A percentile compares a stretch with the other conserved stretches of the same genome.
Conservation (phyloP, 2,888 invertebrate genomes). For the Formica aserva region DNA sequence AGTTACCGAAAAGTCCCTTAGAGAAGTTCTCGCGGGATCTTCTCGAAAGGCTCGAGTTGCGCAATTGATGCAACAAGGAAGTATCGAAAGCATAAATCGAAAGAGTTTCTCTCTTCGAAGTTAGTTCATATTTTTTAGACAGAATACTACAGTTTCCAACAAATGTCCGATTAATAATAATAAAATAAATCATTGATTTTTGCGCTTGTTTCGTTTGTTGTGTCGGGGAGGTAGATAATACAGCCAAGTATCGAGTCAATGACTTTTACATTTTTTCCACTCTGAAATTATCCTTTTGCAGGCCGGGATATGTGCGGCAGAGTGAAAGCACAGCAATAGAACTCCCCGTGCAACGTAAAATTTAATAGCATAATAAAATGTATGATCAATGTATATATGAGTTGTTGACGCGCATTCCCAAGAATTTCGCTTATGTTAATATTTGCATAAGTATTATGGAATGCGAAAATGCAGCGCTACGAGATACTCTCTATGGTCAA, state of each 20-base stretch:
- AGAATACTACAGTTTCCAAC: background rate
- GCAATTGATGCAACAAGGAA: background rate
- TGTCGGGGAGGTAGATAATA: too few species aligned
- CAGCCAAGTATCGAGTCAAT: background rate
- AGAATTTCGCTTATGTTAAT: conserved; percentile 34
- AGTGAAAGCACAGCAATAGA: conserved; percentile 22
- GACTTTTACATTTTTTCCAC: background rate
- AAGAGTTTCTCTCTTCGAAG: background rate
- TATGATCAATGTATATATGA: conserved; percentile 10
- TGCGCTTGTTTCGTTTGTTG: background rate
- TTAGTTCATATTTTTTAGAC: background rate
- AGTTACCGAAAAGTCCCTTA: background rate
- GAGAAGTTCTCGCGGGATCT: conserved; percentile 2
- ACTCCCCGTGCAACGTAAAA: background rate
- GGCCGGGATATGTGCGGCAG: background rate
- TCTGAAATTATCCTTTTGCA: background rate
- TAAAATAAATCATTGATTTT: background rate
- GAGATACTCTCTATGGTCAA: background rate
- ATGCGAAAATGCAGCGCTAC: background rate
- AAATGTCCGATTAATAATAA: background rate
- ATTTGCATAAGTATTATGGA: conserved; percentile 11
- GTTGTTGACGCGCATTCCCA: background rate
- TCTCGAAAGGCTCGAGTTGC: background rate
- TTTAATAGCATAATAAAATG: conserved; percentile 22
- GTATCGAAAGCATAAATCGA: background rate